These are phyloP conservation scores for Branchipolynoe longqiensis DNA, from an alignment of 2,888 invertebrate genomes.

Conservation along the genomic window DNA sequence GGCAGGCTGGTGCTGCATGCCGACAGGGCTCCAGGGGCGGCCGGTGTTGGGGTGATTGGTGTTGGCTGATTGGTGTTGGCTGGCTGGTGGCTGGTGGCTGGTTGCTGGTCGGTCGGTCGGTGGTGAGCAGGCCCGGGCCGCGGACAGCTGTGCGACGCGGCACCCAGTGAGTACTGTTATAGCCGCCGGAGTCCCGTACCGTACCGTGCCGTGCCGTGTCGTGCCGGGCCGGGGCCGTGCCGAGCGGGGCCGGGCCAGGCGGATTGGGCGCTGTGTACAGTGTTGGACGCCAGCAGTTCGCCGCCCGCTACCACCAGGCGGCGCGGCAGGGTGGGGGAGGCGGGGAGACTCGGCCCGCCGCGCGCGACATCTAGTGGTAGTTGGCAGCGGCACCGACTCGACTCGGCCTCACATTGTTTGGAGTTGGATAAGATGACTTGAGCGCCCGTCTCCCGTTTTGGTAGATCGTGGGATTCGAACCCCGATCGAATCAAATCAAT, in stretches of 20 bases:
- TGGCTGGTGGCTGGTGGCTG: no score
- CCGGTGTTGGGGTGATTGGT: no score
- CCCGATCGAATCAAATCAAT: no score
- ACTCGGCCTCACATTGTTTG: no score
- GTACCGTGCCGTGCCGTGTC: background rate
- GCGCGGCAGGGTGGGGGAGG: background rate
- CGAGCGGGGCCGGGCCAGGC: background rate
- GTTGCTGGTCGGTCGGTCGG: no score
- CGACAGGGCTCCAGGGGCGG: background rate
- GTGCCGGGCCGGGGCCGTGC: background rate
- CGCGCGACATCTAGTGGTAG: background rate
- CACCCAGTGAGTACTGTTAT: background rate
- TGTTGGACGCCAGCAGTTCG: background rate
- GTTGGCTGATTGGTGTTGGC: no score
- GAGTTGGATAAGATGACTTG: no score
- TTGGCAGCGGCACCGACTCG: background rate
- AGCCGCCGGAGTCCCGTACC: background rate
- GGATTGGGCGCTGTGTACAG: background rate
- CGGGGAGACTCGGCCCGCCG: background rate
- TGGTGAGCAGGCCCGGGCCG: no score
- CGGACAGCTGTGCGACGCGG: no score
- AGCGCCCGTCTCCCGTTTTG: no score
- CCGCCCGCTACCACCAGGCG: background rate
- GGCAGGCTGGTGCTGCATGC: background rate
- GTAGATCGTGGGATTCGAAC: no score